Evolutionary conservation across 2,888 invertebrate genomes (phyloP), one percentile per base, ranked within the genome.

Genomic region (Apamea monoglypha): DNA sequence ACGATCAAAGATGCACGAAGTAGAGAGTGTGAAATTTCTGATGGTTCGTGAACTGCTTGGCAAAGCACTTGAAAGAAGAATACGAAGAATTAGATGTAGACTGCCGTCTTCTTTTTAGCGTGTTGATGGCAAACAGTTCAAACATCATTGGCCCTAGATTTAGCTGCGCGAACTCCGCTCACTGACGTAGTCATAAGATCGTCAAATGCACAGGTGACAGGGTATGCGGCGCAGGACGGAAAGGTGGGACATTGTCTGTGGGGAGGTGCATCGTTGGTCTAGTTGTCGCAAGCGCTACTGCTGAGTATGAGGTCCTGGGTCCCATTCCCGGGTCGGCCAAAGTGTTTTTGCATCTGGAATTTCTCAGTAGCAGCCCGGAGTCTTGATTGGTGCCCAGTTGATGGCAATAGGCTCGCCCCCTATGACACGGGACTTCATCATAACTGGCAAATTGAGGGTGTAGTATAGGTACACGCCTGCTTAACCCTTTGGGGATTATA

Each of bases 1-100:
- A 47, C 18, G 74, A 71, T 82, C 70, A 74, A 82, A 83, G 82
- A 63, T 66, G 66, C 21, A 74, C 53, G 61, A 10, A 40, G 64
- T 14, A 2, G 64, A 70, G 18, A 47, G 71, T 77, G 63, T 63
- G 69, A 81, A 70, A 67, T 67, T 10, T 44, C 7, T 71, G 3
- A 12, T 50, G 25, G 61, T 69, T 67, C 44, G 32, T 21, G 21
- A 71, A 82, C 29, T 29, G 70, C 1, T 82, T 82, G 81, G 59
- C 66, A 80, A 16, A 61, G 53, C 1, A 63, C 7, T 81, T 81
- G 16, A 64, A 69, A 76, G 69, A 69, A 69, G 75, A 80, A 36
- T 53, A 81, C 32, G 12, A 59, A 50, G n/a, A 76, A 70, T 44
- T n/a, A 25, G 25, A 53, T 50, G 25, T 14, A 69, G 36, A 50